phyloP scores from a whole-genome alignment of 2,797 vertebrate genomes.

The Pseudochaenichthys georgianus region DNA sequence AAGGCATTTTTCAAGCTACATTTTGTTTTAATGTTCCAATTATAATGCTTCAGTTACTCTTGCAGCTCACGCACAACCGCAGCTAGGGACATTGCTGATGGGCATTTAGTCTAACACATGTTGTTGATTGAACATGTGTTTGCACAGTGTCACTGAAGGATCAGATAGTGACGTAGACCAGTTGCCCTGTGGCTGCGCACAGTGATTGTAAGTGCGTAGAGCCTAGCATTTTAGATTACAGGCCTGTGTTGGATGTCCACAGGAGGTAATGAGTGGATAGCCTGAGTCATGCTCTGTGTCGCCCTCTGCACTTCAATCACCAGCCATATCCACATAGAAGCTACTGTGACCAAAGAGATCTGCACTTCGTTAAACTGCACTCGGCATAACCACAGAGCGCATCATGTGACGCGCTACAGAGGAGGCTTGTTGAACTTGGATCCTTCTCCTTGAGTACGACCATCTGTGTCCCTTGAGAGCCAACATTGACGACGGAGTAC shows the following conservation, averaged over 20 bases:
- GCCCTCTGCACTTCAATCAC: conserved; percentile 66
- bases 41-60: too few relatives aligned
- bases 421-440: conserved; percentile 70
- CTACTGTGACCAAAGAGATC: conserved; percentile 63
- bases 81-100: conserved; percentile 19
- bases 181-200: conserved; percentile 50
- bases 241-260: conserved; percentile 53
- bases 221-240: conserved; percentile 70
- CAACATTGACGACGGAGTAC: conserved; percentile 49
- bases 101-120: conserved; percentile 39
- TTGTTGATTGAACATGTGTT: conserved; percentile 54
- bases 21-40: conserved; percentile 35
- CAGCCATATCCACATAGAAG: conserved; percentile 62
- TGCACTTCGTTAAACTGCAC: conserved; percentile 69
- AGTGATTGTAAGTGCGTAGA: conserved; percentile 41
- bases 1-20: conserved; percentile 7
- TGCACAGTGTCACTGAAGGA: conserved; percentile 44
- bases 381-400: conserved; percentile 47
- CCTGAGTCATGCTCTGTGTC: conserved; percentile 63
- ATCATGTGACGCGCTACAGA: conserved; percentile 67
- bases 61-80: conserved; percentile 17
- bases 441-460: conserved; percentile 59
- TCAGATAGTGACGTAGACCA: conserved; percentile 48
- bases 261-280: conserved; percentile 76
- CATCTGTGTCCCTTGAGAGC: conserved; percentile 78